Base-by-base conservation (phyloP, 2,888 invertebrate genomes). In the Drosophila mercatorum region DNA sequence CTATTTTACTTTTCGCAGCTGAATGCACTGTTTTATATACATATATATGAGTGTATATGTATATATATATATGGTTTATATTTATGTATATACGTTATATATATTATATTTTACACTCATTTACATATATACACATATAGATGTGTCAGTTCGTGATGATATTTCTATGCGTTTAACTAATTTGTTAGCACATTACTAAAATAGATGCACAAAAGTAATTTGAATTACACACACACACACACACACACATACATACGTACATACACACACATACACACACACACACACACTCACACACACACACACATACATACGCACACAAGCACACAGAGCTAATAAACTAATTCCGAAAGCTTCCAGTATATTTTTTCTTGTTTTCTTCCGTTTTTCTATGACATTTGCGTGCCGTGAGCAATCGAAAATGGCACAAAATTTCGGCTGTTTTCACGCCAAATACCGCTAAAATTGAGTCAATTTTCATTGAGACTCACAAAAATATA, bases 151-250 rank as follows among this genome's bases (percentile, higher is more conserved):
- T 44, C 12, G n/a, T 11, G 22, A 44, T 17, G 12, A 43, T 55
- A 22, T 12, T 26, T 28, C 28, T 51, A 17, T 31, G 43, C 49
- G 41, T 47, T 49, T 40, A 57, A 63, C 55, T 58, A 57, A 58
- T 78, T 68, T 68, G 11, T 60, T 67, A 36, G 46, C 69, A 44
- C 40, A 40, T 43, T 75, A 52, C 68, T 34, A 78, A 75, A 75
- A 78, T 78, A 78, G 75, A 46, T 57, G 56, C 55, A 36, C 44
- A 63, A 63, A 49, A 68, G 44, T 49, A 56, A 69, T 77, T 59
- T 34, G 38, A 51, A 56, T 14, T 40, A 10, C 28, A 40, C 17
- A 17, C 26, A 26, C 22, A 43, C 5, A 17, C 28, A 28, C 28
- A 10, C 28, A 40, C 17, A 17, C 26, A n/a, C 22, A 34, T 3